Percentiles rank a stretch among this genome's conserved stretches.
phyloP scores from a whole-genome alignment of 2,797 vertebrate species.

The Falco naumanni region DNA sequence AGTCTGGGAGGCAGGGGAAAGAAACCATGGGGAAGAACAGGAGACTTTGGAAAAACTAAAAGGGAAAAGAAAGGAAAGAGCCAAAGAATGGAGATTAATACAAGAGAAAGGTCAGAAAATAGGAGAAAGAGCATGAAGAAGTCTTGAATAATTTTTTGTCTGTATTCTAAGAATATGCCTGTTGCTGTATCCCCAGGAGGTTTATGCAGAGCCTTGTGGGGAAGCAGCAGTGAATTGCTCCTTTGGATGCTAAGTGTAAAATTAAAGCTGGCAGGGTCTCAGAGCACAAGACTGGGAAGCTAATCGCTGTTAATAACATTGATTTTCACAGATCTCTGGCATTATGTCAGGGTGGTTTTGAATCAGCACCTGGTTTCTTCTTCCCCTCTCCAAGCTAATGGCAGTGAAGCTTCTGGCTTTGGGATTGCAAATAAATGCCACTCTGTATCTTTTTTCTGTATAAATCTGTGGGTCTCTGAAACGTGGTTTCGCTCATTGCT shows the following conservation, averaged over 20 bases:
- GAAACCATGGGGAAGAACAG: neutral
- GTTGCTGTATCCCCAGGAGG: neutral
- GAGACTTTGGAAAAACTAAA: neutral
- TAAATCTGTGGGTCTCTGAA: neutral
- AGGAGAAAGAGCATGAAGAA: neutral
- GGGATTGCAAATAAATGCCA: neutral
- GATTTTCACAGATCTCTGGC: slow-evolving; percentile 62
- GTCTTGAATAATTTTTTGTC: neutral
- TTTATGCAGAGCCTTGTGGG: neutral
- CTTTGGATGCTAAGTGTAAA: slow-evolving; percentile 61
- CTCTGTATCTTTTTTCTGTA: neutral
- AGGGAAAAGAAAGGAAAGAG: neutral
- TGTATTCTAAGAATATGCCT: neutral
- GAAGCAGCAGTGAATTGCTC: slow-evolving; percentile 12
- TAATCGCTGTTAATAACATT: slow-evolving; percentile 71
- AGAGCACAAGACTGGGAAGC: slow-evolving; percentile 55
- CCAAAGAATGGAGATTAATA: neutral
- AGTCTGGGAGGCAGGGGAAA: neutral
- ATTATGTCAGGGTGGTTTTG: slow-evolving; percentile 57
- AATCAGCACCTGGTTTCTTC: slow-evolving; percentile 38
- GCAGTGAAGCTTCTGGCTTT: neutral
- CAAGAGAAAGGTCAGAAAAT: neutral
- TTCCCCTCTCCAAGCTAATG: neutral
- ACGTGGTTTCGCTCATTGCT: neutral
- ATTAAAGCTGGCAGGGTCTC: slow-evolving; percentile 57